A percentile compares a stretch with the other conserved stretches of the same genome.
Evolutionary conservation across 1,140 invertebrate genomes (phyloP).

Genomic region (Rhizoglyphus robini): DNA sequence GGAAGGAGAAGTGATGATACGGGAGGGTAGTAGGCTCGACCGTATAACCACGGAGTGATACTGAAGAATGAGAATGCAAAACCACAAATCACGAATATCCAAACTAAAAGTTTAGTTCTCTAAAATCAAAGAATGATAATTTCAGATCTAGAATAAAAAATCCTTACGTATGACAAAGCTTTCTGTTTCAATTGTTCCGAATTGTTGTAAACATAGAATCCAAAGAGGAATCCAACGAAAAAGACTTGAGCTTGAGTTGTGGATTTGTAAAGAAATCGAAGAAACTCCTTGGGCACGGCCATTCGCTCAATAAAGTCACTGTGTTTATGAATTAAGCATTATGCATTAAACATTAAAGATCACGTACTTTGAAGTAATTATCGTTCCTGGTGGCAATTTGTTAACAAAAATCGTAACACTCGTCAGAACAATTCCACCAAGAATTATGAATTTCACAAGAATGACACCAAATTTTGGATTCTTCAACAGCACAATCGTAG

Average conservation of each 20-base stretch:
- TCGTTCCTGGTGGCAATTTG: background rate
- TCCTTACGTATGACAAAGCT: background rate
- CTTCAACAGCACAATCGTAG: background rate
- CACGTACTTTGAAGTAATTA: background rate
- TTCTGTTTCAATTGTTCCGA: background rate
- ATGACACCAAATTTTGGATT: background rate
- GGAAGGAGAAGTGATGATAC: background rate
- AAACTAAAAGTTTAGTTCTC: background rate
- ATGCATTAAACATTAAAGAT: background rate
- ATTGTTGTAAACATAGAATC: background rate
- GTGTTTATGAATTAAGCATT: background rate
- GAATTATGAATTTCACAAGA: background rate
- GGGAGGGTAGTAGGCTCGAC: background rate
- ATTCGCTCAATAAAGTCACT: background rate
- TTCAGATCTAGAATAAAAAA: background rate
- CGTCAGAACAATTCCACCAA: background rate
- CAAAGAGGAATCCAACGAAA: slow-evolving; percentile 2
- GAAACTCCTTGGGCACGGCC: background rate
- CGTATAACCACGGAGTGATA: background rate
- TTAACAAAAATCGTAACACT: background rate
- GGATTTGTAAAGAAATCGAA: background rate
- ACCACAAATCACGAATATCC: background rate
- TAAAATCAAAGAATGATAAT: background rate
- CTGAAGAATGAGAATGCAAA: background rate
- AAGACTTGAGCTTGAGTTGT: slow-evolving; percentile 3